A percentile compares a stretch with the other conserved stretches of the same genome.
phyloP scores from a whole-genome alignment of 1,140 invertebrate species.

The Drosophila sp. region DNA sequence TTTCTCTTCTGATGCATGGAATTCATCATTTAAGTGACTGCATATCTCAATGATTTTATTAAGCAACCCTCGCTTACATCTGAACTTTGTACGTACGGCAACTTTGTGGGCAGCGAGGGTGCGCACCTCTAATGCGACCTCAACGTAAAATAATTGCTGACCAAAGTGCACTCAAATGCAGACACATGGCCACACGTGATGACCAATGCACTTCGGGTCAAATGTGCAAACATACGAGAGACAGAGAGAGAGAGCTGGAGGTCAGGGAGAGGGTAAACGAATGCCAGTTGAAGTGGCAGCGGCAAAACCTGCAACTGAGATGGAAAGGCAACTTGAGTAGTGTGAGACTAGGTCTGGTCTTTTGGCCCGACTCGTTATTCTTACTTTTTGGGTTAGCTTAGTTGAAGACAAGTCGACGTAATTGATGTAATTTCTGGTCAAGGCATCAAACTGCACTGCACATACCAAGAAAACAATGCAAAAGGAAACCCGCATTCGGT shows the following conservation, averaged over 20 bases:
- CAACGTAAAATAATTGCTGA: conserved; percentile 82
- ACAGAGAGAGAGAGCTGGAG: conserved; percentile 26
- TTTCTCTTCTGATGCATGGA: too few relatives aligned
- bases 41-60: neutral
- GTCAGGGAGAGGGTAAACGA: conserved; percentile 6
- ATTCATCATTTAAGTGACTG: too few relatives aligned
- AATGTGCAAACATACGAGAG: conserved; percentile 58
- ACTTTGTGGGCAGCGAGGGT: conserved; percentile 54
- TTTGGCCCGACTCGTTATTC: conserved; percentile 63
- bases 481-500: neutral
- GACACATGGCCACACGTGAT: conserved; percentile 80
- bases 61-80: conserved; percentile 38
- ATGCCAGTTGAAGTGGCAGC: conserved; percentile 3
- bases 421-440: conserved; percentile 75
- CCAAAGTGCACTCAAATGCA: conserved; percentile 81
- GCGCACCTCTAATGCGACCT: conserved; percentile 78
- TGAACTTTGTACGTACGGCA: conserved; percentile 38
- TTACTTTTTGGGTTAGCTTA: conserved; percentile 72
- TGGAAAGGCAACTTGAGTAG: conserved; percentile 39
- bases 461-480: conserved; percentile 23
- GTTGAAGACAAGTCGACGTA: conserved; percentile 70
- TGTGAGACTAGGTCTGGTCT: conserved; percentile 57
- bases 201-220: conserved; percentile 80
- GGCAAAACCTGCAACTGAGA: conserved; percentile 6
- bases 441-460: conserved; percentile 68